Percentiles rank a stretch among this genome's conserved stretches.
Evolutionary conservation across 2,797 vertebrate species (phyloP).

Genomic region (Myioborus melanocephalus): DNA sequence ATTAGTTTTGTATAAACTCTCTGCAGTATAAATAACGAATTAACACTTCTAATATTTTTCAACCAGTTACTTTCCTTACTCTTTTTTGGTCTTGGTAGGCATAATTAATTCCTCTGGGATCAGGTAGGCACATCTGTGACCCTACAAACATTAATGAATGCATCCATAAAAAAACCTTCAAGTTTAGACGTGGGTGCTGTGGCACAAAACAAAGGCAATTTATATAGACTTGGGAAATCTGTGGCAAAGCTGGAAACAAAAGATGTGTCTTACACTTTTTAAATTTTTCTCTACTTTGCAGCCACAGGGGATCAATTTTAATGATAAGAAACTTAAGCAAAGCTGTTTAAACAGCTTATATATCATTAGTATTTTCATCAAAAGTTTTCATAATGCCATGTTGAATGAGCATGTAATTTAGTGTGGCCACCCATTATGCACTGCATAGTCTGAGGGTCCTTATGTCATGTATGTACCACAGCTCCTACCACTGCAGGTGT

Average conservation of each 20-base stretch:
- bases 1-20: neutral
- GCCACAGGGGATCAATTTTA: neutral
- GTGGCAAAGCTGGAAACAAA: neutral
- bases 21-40: neutral
- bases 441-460: neutral
- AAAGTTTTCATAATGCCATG: neutral
- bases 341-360: neutral
- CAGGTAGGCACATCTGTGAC: neutral
- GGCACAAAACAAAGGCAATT: neutral
- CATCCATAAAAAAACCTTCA: neutral
- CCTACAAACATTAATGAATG: neutral
- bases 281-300: neutral
- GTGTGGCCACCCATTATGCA: neutral
- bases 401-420: neutral
- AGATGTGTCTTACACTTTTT: neutral
- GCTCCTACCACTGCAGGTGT: neutral
- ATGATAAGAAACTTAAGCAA: neutral
- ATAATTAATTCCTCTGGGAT: neutral
- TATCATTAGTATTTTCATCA: neutral
- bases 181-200: neutral
- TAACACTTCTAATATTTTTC: neutral
- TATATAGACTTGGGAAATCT: neutral
- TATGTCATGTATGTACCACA: fast-evolving
- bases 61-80: neutral
- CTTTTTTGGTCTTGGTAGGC: neutral